These are phyloP conservation scores for Penelope pileata DNA, from an alignment of 2,113 vertebrate species.

Conservation along the genomic window DNA sequence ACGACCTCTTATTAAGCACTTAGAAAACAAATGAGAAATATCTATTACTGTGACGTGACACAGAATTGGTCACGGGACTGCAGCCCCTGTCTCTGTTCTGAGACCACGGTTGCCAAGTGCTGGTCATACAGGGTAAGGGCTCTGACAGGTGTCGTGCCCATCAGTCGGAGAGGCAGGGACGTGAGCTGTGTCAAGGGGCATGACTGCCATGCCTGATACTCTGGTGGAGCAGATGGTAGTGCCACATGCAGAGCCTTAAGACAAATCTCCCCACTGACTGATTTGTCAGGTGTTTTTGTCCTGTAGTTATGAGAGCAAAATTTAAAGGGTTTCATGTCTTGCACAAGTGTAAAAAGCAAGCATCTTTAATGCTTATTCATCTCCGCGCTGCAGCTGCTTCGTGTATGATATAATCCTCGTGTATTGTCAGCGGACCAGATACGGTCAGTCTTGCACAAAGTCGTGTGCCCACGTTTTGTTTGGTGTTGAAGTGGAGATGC, in stretches of 20 bases:
- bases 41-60: too few species aligned
- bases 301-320: background rate
- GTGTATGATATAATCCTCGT: slow-evolving; percentile 56
- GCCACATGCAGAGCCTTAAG: background rate
- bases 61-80: background rate
- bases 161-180: background rate
- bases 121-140: background rate
- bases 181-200: too few species aligned
- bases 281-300: background rate
- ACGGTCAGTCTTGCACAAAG: slow-evolving; percentile 60
- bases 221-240: background rate
- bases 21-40: too few species aligned
- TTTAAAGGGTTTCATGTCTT: slow-evolving; percentile 51
- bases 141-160: background rate
- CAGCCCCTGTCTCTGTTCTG: background rate
- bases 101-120: background rate
- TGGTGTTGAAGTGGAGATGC: slow-evolving; percentile 52
- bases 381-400: slow-evolving; percentile 63
- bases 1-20: background rate
- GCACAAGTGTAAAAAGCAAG: slow-evolving; percentile 60
- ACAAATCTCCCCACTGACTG: background rate
- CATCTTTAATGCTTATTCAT: slow-evolving; percentile 63
- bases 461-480: slow-evolving; percentile 57
- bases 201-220: background rate
- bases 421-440: slow-evolving; percentile 57